Evolutionary conservation across 2,888 invertebrate genomes (phyloP).

Genomic region (Anoplius nigerrimus): DNA sequence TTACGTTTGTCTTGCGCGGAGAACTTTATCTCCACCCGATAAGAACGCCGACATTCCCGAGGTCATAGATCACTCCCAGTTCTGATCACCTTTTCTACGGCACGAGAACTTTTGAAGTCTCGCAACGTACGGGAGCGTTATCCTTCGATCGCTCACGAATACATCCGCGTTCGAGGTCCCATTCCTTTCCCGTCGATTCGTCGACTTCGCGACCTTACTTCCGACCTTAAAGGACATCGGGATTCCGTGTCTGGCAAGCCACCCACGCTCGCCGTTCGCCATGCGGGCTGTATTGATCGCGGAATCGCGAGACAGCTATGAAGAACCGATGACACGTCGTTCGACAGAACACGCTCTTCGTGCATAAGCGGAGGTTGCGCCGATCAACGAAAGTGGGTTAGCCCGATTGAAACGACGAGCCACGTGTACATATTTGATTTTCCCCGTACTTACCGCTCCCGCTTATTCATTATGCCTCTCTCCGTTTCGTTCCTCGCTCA

Average conservation of each 20-base stretch:
- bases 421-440: constrained; percentile 52
- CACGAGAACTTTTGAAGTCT: no score
- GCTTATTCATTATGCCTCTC: constrained; percentile 55
- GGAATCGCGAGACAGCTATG: constrained; percentile 17
- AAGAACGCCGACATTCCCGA: no score
- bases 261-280: constrained; percentile 3
- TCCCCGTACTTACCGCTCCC: constrained; percentile 48
- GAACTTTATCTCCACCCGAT: no score
- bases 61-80: no score
- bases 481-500: background rate
- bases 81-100: no score
- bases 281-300: background rate
- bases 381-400: constrained; percentile 57
- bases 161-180: no score
- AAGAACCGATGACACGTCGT: constrained; percentile 42
- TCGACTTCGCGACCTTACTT: no score
- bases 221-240: no score
- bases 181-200: no score
- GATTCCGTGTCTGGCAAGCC: background rate
- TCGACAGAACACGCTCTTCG: constrained; percentile 32
- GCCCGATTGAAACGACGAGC: constrained; percentile 47
- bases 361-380: constrained; percentile 26
- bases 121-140: no score
- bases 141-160: no score
- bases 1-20: no score